These are phyloP conservation scores for Oxycera nigricornis DNA, from an alignment of 2,888 invertebrate genomes.

Conservation along the genomic window DNA sequence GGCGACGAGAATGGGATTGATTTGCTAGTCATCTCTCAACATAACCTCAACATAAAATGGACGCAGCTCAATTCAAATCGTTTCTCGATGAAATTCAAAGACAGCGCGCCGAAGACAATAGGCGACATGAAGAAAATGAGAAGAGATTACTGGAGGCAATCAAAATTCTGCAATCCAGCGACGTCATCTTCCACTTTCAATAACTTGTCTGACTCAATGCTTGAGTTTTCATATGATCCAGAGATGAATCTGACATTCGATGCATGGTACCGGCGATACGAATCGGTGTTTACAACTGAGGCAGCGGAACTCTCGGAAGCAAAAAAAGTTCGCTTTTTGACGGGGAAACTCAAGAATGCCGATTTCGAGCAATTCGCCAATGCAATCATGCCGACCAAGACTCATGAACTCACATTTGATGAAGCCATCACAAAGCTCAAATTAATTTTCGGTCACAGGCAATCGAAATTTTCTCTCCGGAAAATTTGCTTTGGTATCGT, in stretches of 20 bases:
- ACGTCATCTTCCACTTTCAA: no score
- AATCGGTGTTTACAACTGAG: no score
- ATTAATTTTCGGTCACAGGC: not conserved
- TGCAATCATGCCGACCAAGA: not conserved
- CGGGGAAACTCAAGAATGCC: no score
- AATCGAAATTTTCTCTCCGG: slow-evolving; percentile 10
- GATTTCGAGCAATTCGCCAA: no score
- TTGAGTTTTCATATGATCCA: not conserved
- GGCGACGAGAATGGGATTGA: no score
- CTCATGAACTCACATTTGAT: not conserved
- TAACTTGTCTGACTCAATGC: no score
- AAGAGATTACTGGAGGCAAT: not conserved
- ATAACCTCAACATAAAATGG: not conserved
- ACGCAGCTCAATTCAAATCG: not conserved
- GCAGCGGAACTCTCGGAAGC: not conserved
- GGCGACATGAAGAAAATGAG: no score
- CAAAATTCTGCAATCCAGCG: not conserved
- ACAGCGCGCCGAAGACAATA: no score
- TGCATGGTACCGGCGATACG: not conserved
- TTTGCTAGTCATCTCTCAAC: no score
- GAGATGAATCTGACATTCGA: not conserved
- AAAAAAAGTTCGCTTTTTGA: not conserved
- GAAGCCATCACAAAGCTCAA: not conserved
- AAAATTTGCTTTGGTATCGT: no score
- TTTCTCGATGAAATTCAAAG: not conserved